Base-by-base conservation (phyloP, 2,888 invertebrate species). In the Amblyteles armatorius region DNA sequence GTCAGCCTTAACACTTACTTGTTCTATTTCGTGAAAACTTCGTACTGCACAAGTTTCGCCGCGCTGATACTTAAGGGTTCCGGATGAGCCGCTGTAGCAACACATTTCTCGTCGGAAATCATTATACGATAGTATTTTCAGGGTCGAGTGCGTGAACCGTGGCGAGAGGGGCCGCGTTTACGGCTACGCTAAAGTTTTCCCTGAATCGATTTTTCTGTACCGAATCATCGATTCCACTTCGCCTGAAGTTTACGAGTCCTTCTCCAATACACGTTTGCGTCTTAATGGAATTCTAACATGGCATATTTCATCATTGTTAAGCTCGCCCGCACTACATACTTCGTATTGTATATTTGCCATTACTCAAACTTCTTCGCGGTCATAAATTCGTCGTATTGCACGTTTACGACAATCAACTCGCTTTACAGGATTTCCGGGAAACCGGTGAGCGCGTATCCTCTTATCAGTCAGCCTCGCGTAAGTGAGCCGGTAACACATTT, bases 181-280 rank as follows among this genome's bases (percentile, higher is more conserved):
- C 82, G 57, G 74, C 52, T 57, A 63, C 11, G 76, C 74, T 83
- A 65, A 67, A 87, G 86, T 88, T 89, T 88, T 86, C 87, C 77
- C 77, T 29, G 87, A 88, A 86, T 86, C 86, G 84, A 88, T 87
- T 44, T 44, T 44, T 44, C 13, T 44, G 11, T 44, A 44, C 44
- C 11, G 44, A 44, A 44, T 44, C 44, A 44, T 44, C 44, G 44
- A 13, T 13, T 5, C 4, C 0, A 44, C 13, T 13, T 13, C 44
- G 44, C 3, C 44, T 9, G 44, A 44, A 13, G 44, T 13, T 44
- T 44, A 44, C 44, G 44, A 44, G 13, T 44, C 3, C 13, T 44
- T 44, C 11, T 1, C 44, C 44, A 13, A 44, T 44, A 13, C 3
- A 44, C 13, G 2, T 44, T 44, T 44, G 44, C 3, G 13, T 44